phyloP scores from a whole-genome alignment of 2,797 vertebrate genomes.

The Syngnathus rostellatus region DNA sequence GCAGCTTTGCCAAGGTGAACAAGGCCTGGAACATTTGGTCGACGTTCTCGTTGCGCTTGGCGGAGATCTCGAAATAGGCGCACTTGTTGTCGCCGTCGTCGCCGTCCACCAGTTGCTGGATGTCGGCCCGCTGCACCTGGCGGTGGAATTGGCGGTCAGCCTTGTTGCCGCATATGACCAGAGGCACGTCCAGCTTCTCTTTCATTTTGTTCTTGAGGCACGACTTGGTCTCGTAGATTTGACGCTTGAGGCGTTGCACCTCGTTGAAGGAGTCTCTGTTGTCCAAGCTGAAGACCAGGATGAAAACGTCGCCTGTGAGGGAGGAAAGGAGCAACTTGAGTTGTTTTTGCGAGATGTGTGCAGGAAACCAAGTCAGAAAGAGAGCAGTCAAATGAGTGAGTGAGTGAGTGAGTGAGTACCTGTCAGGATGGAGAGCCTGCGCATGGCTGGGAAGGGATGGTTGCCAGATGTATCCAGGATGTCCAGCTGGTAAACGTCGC shows the following conservation, averaged over 20 bases:
- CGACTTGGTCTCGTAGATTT: slow-evolving; percentile 93
- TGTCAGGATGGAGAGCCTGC: slow-evolving; percentile 93
- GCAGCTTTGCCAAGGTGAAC: slow-evolving; percentile 89
- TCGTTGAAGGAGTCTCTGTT: slow-evolving; percentile 94
- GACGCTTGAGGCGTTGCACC: slow-evolving; percentile 87
- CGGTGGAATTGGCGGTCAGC: slow-evolving; percentile 85
- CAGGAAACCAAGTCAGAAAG: too few relatives aligned
- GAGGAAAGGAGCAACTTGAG: not conserved
- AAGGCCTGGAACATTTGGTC: slow-evolving; percentile 94
- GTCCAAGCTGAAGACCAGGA: slow-evolving; percentile 94
- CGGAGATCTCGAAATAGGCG: slow-evolving; percentile 94
- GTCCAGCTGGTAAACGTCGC: slow-evolving; percentile 92
- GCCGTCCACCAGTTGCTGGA: slow-evolving; percentile 79
- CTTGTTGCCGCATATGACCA: slow-evolving; percentile 96
- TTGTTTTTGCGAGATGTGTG: not conserved
- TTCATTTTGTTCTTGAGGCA: slow-evolving; percentile 94
- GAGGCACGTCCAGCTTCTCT: slow-evolving; percentile 84
- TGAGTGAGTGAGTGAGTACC: slow-evolving; percentile 59
- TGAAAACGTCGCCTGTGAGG: slow-evolving; percentile 84
- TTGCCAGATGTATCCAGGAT: slow-evolving; percentile 95
- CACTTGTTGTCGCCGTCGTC: slow-evolving; percentile 80
- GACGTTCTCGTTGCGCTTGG: slow-evolving; percentile 91
- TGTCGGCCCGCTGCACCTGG: slow-evolving; percentile 83
- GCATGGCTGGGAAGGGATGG: slow-evolving; percentile 94
- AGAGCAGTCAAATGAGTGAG: slow-evolving; percentile 1